Conservation (phyloP, 2,797 vertebrate genomes). For the Pygocentrus nattereri region DNA sequence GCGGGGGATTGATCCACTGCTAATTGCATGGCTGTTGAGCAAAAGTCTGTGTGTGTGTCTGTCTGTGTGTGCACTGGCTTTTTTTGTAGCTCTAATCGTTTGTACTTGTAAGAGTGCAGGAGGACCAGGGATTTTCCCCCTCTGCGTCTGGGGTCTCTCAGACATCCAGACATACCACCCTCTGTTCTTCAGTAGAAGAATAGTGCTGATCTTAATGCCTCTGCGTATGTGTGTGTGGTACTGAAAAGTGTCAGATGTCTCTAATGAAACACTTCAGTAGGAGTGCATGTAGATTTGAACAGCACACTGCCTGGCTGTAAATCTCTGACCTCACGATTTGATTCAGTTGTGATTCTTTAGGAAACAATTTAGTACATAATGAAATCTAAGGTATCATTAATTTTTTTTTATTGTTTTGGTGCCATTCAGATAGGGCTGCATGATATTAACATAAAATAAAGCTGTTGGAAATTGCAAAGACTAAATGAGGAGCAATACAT, state of each 20-base stretch:
- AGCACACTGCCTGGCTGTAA: conserved; percentile 25
- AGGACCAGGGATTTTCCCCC: conserved; percentile 40
- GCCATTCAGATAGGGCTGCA: too few species aligned
- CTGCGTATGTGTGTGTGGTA: conserved; percentile 60
- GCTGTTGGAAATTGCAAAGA: too few species aligned
- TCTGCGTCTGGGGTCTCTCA: conserved; percentile 46
- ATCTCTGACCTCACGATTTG: neutral
- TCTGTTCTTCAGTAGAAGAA: conserved; percentile 48
- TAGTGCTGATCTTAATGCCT: conserved; percentile 73
- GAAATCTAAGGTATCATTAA: too few species aligned
- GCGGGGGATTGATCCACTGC: conserved; percentile 76
- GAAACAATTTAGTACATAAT: neutral
- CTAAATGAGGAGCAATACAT: too few species aligned
- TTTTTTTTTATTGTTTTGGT: too few species aligned
- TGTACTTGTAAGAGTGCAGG: neutral
- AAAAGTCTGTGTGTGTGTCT: conserved; percentile 37
- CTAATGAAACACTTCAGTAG: conserved; percentile 82
- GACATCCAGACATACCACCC: conserved; percentile 19
- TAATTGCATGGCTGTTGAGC: conserved; percentile 55
- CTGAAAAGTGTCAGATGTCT: conserved; percentile 69
- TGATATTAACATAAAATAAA: too few species aligned
- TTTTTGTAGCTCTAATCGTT: conserved; percentile 21
- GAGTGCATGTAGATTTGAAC: conserved; percentile 49
- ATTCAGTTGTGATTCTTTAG: neutral
- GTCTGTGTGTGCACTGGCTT: neutral